Evolutionary conservation across 2,113 vertebrate genomes (phyloP).

Genomic region (Zosterops lateralis): DNA sequence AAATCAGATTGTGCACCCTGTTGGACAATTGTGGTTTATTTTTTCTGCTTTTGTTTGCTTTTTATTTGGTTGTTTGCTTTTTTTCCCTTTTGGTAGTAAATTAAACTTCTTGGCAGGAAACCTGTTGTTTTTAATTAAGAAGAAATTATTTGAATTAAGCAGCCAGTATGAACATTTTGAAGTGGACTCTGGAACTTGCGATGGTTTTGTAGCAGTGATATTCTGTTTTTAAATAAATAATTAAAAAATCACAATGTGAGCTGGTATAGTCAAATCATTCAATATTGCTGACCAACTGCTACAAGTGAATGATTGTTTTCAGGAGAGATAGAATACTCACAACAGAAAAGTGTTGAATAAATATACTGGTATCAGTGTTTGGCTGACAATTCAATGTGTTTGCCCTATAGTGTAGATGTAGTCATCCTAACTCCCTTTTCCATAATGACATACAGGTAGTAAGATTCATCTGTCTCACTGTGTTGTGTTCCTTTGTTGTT

Average conservation of each 20-base stretch:
- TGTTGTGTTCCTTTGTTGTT: neutral
- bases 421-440: neutral
- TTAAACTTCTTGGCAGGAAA: neutral
- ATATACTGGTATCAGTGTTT: neutral
- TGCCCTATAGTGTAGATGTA: neutral
- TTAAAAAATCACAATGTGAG: neutral
- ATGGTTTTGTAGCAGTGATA: neutral
- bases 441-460: accelerated
- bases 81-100: neutral
- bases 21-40: neutral
- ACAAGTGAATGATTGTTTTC: neutral
- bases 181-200: neutral
- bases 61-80: neutral
- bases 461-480: neutral
- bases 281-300: neutral
- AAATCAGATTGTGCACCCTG: neutral
- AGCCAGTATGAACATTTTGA: neutral
- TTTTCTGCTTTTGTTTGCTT: neutral
- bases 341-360: neutral
- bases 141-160: neutral
- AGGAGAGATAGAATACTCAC: neutral
- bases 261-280: neutral
- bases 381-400: neutral
- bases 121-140: neutral
- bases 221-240: neutral